Evolutionary conservation across 2,113 vertebrate genomes (phyloP).

Genomic region (Nycticorax nycticorax): DNA sequence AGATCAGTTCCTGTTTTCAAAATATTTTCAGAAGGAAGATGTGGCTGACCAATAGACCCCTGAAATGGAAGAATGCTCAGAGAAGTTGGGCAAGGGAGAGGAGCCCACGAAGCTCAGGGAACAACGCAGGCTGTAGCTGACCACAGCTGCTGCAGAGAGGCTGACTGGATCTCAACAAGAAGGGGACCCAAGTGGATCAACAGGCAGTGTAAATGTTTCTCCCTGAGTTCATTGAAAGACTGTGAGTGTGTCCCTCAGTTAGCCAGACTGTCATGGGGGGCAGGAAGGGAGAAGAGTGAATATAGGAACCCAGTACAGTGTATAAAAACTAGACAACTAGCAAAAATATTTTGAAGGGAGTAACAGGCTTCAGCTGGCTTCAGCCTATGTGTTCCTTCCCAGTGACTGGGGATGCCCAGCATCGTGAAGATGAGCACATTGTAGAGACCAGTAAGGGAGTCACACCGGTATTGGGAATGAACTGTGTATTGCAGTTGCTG

Average conservation of each 20-base stretch:
- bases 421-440: fast-evolving
- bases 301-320: neutral
- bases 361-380: neutral
- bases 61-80: neutral
- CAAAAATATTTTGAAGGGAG: neutral
- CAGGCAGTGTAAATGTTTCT: neutral
- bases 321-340: neutral
- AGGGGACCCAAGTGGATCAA: neutral
- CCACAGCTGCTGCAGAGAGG: neutral
- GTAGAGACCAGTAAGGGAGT: neutral
- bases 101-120: neutral
- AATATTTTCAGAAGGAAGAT: neutral
- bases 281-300: too few relatives aligned
- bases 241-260: neutral
- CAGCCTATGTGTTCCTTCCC: neutral
- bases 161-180: neutral
- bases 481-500: neutral
- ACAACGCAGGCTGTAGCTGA: too few relatives aligned
- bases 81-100: neutral
- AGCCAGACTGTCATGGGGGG: neutral
- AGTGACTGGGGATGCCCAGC: neutral
- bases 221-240: neutral
- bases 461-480: neutral
- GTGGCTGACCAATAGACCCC: neutral
- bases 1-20: neutral